phyloP scores from a whole-genome alignment of 2,113 vertebrate species.

The Mustelus asterias region DNA sequence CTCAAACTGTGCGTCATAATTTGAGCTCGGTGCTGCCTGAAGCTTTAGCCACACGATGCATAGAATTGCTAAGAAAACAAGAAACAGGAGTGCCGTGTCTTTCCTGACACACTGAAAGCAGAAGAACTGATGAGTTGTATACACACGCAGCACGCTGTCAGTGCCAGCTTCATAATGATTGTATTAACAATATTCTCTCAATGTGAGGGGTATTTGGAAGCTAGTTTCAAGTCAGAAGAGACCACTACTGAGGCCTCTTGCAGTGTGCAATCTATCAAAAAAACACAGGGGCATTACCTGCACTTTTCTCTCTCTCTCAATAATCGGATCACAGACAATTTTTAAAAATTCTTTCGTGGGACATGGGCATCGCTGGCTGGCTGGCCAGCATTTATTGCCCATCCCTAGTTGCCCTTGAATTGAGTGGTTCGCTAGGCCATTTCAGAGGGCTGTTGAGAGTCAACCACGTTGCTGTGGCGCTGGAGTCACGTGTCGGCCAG shows the following conservation, averaged over 20 bases:
- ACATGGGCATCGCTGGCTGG: too few species aligned
- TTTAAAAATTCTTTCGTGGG: too few species aligned
- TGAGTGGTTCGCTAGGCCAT: too few species aligned
- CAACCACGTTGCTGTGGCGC: too few species aligned
- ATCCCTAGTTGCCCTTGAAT: too few species aligned
- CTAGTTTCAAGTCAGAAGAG: neutral
- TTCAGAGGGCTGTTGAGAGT: too few species aligned
- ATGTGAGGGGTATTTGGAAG: neutral
- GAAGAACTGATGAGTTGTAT: neutral
- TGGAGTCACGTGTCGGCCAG: too few species aligned
- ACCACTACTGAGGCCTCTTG: neutral
- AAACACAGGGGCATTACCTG: neutral
- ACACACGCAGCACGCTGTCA: neutral
- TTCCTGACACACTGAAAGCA: neutral
- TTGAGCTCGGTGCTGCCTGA: neutral
- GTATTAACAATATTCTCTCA: neutral
- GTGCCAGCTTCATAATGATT: neutral
- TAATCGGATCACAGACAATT: neutral
- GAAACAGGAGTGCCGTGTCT: neutral
- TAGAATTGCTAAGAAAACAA: neutral
- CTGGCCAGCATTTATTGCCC: too few species aligned
- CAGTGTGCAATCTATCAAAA: neutral
- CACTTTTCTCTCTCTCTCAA: neutral
- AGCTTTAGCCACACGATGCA: neutral
- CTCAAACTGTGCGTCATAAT: neutral